Percentiles rank a stretch among this genome's conserved stretches.
Conservation (phyloP, 2,888 invertebrate genomes). For the Pelosia muscerda region DNA sequence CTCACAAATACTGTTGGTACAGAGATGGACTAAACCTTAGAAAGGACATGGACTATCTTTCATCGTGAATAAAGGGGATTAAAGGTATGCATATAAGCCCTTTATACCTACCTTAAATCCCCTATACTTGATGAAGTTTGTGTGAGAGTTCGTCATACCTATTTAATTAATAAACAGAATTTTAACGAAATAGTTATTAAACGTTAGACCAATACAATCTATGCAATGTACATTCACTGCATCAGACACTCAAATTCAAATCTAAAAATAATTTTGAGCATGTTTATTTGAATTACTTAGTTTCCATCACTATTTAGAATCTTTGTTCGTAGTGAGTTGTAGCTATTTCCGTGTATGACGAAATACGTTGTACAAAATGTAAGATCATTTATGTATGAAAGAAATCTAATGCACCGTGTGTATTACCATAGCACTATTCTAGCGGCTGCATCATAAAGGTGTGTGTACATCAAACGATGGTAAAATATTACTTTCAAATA, state of each 20-base stretch:
- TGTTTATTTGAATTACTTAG: background rate
- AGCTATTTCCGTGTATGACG: slow-evolving; percentile 13
- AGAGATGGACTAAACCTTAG: no score
- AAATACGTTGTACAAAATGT: slow-evolving; percentile 6
- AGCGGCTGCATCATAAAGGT: background rate
- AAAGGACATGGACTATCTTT: no score
- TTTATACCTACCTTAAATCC: no score
- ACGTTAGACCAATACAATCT: no score
- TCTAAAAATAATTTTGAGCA: background rate
- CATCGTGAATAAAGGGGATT: no score
- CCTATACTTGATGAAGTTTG: no score
- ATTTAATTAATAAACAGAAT: no score
- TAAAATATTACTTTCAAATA: no score
- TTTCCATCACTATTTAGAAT: background rate
- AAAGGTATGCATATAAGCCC: no score
- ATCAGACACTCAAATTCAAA: background rate
- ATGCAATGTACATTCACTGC: background rate
- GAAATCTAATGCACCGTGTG: background rate
- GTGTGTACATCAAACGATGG: background rate
- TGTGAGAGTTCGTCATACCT: no score
- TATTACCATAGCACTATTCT: background rate
- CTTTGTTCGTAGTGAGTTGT: background rate
- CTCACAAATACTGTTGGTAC: no score
- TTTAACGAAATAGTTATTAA: no score
- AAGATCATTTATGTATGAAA: slow-evolving; percentile 17